These are phyloP conservation scores for Notolepis coatsorum DNA, from an alignment of 2,797 vertebrate species.

Conservation along the genomic window DNA sequence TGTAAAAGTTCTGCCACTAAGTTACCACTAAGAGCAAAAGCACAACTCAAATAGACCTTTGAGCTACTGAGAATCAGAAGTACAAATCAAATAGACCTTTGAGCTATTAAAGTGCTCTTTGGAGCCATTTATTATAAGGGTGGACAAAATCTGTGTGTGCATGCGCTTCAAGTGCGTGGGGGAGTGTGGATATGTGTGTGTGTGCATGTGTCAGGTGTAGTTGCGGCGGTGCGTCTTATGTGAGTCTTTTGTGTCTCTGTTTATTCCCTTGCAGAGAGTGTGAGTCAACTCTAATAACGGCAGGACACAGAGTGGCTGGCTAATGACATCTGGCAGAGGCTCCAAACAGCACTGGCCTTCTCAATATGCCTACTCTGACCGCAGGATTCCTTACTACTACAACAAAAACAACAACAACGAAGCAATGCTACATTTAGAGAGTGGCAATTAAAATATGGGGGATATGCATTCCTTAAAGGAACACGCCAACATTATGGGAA, in stretches of 20 bases:
- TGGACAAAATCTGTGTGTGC: slow-evolving; percentile 36
- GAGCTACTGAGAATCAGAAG: slow-evolving; percentile 29
- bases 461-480: too few relatives aligned
- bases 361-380: slow-evolving; percentile 56
- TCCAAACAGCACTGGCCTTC: slow-evolving; percentile 41
- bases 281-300: slow-evolving; percentile 63
- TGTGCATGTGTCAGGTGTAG: slow-evolving; percentile 9
- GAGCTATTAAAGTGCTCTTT: slow-evolving; percentile 45
- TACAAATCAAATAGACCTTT: slow-evolving; percentile 39
- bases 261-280: slow-evolving; percentile 34
- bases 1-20: slow-evolving; percentile 18
- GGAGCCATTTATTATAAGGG: slow-evolving; percentile 62
- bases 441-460: too few relatives aligned
- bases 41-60: slow-evolving; percentile 47
- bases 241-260: slow-evolving; percentile 30
- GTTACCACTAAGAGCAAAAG: slow-evolving; percentile 29
- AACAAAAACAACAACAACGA: slow-evolving; percentile 3
- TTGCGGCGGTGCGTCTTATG: too few relatives aligned
- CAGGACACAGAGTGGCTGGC: slow-evolving; percentile 73
- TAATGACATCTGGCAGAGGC: slow-evolving; percentile 80
- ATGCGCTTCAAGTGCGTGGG: slow-evolving; percentile 14
- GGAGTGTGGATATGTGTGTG: slow-evolving; percentile 18
- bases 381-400: slow-evolving; percentile 28
- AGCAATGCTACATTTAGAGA: slow-evolving; percentile 7
- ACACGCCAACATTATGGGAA: too few relatives aligned